Conservation (phyloP, 2,113 vertebrate genomes). For the Ranitomeya imitator region DNA sequence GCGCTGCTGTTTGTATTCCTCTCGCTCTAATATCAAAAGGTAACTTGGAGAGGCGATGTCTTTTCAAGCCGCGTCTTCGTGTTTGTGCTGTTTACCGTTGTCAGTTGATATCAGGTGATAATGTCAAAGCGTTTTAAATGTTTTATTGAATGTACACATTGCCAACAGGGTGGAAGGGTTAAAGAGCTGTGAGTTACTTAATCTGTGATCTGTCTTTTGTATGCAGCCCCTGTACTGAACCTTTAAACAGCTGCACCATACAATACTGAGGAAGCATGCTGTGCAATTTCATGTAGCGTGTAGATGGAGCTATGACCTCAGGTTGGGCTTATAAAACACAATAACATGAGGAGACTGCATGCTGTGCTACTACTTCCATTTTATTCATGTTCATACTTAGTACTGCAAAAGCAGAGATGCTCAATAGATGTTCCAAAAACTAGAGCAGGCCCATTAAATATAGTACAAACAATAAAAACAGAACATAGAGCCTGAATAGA, state of each 20-base stretch:
- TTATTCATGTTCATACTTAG: slow-evolving; percentile 28
- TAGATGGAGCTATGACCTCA: slow-evolving; percentile 59
- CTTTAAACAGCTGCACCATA: slow-evolving; percentile 55
- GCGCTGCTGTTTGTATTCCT: neutral
- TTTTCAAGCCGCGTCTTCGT: slow-evolving; percentile 20
- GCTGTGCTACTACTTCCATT: slow-evolving; percentile 34
- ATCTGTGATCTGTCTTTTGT: slow-evolving; percentile 56
- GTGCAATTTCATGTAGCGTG: slow-evolving; percentile 58
- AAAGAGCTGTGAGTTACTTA: slow-evolving; percentile 50
- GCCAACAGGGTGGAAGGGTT: slow-evolving; percentile 51
- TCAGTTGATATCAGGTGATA: slow-evolving; percentile 39
- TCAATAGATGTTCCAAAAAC: slow-evolving; percentile 8
- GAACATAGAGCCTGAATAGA: neutral
- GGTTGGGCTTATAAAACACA: slow-evolving; percentile 52
- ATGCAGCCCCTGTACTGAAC: slow-evolving; percentile 46
- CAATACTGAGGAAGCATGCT: slow-evolving; percentile 50
- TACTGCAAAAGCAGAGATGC: slow-evolving; percentile 7
- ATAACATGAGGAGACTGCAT: slow-evolving; percentile 32
- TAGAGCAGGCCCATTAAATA: neutral
- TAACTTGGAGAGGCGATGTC: neutral
- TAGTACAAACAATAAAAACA: neutral
- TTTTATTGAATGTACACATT: slow-evolving; percentile 53
- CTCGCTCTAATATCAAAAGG: neutral
- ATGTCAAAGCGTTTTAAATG: slow-evolving; percentile 51
- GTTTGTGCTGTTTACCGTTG: slow-evolving; percentile 30